Base-by-base conservation (phyloP, 2,888 invertebrate species). In the Oconnorella tubifera region DNA sequence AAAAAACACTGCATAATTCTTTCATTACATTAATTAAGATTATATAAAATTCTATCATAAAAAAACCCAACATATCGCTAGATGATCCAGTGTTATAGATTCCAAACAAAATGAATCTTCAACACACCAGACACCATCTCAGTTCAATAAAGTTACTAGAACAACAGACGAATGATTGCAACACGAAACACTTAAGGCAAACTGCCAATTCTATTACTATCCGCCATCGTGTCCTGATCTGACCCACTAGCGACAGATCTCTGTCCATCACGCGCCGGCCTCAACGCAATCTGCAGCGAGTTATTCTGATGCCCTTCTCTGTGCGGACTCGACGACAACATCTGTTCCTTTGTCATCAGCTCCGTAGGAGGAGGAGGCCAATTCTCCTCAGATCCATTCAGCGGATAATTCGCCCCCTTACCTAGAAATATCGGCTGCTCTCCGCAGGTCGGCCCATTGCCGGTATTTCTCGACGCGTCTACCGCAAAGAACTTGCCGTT, bases 301-400 rank as follows among this genome's bases (percentile, higher is more conserved):
- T 51, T 51, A 51, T 51, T 51, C 53, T 51, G 53, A 23, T 51
- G 10, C 10, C 14, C 14, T 6, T 51, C 53, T 6, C 53, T 19
- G 6, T 27, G 53, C 53, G 53, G 53, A 51, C 40, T 40, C 40
- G 40, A 40, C 40, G 10, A 19, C 53, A 51, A 27, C 40, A 40
- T 19, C 25, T 51, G 23, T 27, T 51, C 14, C 10, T 25, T 51
- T 27, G 25, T 25, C 53, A 10, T 6, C 14, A 51, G 25, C 25
- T 51, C 53, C 14, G 53, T 27, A 6, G 53, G 53, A 6, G 53
- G 53, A 4, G 53, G 53, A 27, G 53, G 53, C 53, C 53, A 51
- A 27, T 51, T 6, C 53, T 51, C 53, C 53, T 51, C 53, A 10
- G 40, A 40, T 14, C 40, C 40, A 10, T 19, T 19, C n/a, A n/a